phyloP scores from a whole-genome alignment of 2,888 invertebrate species.

The Coleophora deauratella region DNA sequence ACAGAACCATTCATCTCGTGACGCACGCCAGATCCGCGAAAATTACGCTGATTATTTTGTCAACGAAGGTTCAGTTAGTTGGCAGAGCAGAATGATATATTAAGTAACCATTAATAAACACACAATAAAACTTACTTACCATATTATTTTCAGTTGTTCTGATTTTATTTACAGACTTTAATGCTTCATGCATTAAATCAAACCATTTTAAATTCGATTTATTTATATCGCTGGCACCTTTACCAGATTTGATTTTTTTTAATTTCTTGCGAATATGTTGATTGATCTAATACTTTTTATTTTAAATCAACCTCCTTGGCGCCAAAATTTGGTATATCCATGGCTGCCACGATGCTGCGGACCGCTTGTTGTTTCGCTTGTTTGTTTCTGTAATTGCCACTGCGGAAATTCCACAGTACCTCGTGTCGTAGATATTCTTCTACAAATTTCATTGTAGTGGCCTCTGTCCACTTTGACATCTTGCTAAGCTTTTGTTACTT shows the following conservation, averaged over 20 bases:
- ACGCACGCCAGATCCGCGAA: constrained; percentile 7
- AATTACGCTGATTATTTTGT: constrained; percentile 17
- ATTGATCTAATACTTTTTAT: constrained; percentile 10
- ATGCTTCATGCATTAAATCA: constrained; percentile 5
- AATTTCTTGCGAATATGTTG: constrained; percentile 9
- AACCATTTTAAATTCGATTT: constrained; percentile 8
- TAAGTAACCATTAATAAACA: not conserved
- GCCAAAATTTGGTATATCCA: constrained; percentile 13
- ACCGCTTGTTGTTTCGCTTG: constrained; percentile 11
- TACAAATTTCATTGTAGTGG: constrained; percentile 12
- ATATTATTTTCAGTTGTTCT: constrained; percentile 4
- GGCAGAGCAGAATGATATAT: constrained; percentile 15
- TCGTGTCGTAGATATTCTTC: constrained; percentile 14
- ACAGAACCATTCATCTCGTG: constrained; percentile 8
- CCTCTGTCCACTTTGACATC: constrained; percentile 14
- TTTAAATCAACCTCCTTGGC: constrained; percentile 12
- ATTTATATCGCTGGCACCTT: constrained; percentile 6
- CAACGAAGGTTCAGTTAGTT: constrained; percentile 14
- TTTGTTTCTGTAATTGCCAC: constrained; percentile 10
- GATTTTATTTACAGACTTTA: constrained; percentile 5
- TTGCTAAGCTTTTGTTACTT: no score
- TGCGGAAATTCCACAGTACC: constrained; percentile 11
- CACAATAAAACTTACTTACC: constrained; percentile 1
- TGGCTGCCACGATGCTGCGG: constrained; percentile 11
- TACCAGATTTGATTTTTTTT: constrained; percentile 9